phyloP scores from a whole-genome alignment of 2,113 vertebrate species.

The Crotalus helleri region DNA sequence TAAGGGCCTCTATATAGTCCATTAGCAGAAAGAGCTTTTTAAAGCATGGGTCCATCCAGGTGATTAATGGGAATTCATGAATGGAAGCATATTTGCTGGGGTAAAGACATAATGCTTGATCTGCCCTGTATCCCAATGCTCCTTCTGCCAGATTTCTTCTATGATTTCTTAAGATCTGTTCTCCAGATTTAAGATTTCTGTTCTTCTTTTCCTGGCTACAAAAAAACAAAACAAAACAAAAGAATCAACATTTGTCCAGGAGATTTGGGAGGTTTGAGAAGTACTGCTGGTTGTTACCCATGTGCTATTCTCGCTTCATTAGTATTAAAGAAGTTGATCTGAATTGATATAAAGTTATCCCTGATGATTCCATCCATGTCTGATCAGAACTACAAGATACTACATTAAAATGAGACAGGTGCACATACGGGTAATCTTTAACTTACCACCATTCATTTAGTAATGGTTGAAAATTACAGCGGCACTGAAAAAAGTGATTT shows the following conservation, averaged over 20 bases:
- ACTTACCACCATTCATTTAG: not conserved
- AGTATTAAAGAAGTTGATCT: not conserved
- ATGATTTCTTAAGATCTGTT: not conserved
- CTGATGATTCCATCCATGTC: not conserved
- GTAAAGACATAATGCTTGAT: not conserved
- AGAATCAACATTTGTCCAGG: not conserved
- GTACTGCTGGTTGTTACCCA: not conserved
- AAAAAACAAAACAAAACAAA: not conserved
- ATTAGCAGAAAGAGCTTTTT: not conserved
- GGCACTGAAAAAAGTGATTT: not conserved
- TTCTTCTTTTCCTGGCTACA: not conserved
- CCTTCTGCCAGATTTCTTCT: not conserved
- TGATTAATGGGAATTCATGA: not conserved
- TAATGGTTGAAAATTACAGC: not conserved
- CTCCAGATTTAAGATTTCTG: not conserved
- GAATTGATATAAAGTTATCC: not conserved
- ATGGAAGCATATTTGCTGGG: not conserved
- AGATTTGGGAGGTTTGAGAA: not conserved
- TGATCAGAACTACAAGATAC: not conserved
- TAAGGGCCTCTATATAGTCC: not conserved
- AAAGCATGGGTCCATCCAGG: not conserved
- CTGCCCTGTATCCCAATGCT: not conserved
- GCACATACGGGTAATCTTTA: not conserved
- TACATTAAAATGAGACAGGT: not conserved
- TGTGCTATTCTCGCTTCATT: not conserved